A percentile compares a stretch with the other conserved stretches of the same genome.
Conservation (phyloP, 2,797 vertebrate genomes). For the Falco concolor region DNA sequence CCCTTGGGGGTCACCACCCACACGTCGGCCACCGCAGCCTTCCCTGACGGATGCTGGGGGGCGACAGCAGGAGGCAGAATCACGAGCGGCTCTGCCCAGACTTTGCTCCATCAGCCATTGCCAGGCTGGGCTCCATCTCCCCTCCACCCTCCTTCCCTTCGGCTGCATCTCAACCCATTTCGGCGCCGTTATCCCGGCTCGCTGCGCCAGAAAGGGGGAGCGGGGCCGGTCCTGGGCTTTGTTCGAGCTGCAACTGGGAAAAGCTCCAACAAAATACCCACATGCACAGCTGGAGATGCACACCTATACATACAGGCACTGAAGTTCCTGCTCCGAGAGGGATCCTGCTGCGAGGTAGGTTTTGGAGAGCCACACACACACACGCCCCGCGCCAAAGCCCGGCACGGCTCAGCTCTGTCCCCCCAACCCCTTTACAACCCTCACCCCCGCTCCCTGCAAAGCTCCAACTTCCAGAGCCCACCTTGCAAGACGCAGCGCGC, state of each 20-base stretch:
- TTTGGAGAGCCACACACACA: neutral
- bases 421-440: neutral
- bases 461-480: neutral
- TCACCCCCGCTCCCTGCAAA: neutral
- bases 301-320: neutral
- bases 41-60: neutral
- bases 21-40: neutral
- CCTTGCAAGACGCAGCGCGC: neutral
- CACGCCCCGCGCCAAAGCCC: neutral
- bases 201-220: neutral
- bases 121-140: conserved; percentile 2
- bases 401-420: neutral
- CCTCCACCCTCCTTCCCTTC: neutral
- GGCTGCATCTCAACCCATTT: neutral
- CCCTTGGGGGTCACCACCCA: neutral
- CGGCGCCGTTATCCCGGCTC: conserved; percentile 20
- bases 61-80: neutral
- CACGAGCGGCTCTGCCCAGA: neutral
- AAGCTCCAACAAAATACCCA: neutral
- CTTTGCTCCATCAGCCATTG: conserved; percentile 19
- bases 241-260: neutral
- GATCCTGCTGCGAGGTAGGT: neutral
- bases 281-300: neutral
- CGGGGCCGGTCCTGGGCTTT: neutral
- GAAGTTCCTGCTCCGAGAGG: conserved; percentile 1